phyloP scores from a whole-genome alignment of 2,797 vertebrate genomes.

The Taenioides sp. region DNA sequence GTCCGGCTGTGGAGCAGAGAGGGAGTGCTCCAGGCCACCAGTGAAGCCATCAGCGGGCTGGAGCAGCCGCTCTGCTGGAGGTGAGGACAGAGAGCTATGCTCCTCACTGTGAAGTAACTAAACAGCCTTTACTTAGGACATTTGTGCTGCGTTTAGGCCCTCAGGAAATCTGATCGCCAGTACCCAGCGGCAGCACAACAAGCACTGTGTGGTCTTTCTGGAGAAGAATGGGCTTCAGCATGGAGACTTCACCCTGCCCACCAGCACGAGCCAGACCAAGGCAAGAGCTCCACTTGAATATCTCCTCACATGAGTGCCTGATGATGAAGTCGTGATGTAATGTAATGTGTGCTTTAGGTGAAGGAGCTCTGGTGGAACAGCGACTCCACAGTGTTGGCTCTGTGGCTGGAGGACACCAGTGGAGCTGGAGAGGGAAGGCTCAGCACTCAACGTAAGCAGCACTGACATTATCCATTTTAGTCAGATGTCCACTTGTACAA shows the following conservation, averaged over 20 bases:
- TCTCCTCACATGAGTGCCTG: too few species aligned
- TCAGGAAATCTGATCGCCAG: slow-evolving; percentile 90
- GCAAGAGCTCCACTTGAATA: slow-evolving; percentile 50
- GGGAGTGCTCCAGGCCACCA: slow-evolving; percentile 91
- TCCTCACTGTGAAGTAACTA: not conserved
- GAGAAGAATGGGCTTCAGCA: slow-evolving; percentile 97
- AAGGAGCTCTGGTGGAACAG: slow-evolving; percentile 93
- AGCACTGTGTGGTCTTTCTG: slow-evolving; percentile 92
- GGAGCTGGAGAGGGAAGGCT: slow-evolving; percentile 57
- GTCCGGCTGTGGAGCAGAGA: slow-evolving; percentile 93
- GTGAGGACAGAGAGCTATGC: slow-evolving; percentile 68
- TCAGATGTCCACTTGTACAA: not conserved
- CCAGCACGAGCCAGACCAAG: slow-evolving; percentile 84
- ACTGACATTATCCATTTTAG: not conserved
- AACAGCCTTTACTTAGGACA: not conserved
- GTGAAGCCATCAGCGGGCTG: slow-evolving; percentile 86
- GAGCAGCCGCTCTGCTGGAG: slow-evolving; percentile 93
- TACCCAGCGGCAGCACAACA: slow-evolving; percentile 89
- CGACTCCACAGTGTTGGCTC: slow-evolving; percentile 86
- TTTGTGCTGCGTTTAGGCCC: slow-evolving; percentile 74
- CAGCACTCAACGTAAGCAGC: slow-evolving; percentile 79
- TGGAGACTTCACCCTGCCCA: slow-evolving; percentile 90
- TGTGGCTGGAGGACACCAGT: slow-evolving; percentile 89
- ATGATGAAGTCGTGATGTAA: not conserved
- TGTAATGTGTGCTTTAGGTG: slow-evolving; percentile 73